These are phyloP conservation scores for Xyliphius kryptos DNA, from an alignment of 2,113 vertebrate species.

Conservation along the genomic window DNA sequence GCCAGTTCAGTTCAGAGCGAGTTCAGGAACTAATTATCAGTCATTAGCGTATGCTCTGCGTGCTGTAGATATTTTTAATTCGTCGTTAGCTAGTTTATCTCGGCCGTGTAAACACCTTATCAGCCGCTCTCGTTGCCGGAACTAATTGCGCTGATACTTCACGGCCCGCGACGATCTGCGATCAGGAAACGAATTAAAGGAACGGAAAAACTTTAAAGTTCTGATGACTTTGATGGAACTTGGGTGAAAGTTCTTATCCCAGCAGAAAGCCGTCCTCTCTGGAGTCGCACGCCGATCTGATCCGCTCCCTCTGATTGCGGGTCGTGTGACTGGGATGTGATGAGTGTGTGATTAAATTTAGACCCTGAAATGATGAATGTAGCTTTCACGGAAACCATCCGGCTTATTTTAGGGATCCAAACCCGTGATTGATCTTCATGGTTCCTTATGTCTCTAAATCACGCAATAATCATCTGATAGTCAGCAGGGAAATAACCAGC, in stretches of 20 bases:
- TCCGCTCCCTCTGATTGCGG: conserved; percentile 12
- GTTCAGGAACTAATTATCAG: conserved; percentile 3
- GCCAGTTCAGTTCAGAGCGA: background rate
- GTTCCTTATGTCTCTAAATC: conserved; percentile 40
- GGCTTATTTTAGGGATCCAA: conserved; percentile 3
- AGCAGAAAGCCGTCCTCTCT: background rate
- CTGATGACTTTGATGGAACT: conserved; percentile 21
- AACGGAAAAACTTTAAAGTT: background rate
- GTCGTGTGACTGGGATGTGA: conserved; percentile 25
- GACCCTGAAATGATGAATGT: conserved; percentile 7
- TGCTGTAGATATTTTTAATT: background rate
- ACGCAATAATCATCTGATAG: conserved; percentile 44
- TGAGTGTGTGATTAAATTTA: conserved; percentile 10
- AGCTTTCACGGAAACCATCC: background rate
- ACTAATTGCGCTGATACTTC: conserved; percentile 35
- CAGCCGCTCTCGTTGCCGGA: conserved; percentile 22
- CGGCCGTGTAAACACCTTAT: conserved; percentile 31
- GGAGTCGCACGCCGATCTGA: conserved; percentile 10
- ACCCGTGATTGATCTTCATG: conserved; percentile 63
- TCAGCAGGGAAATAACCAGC: conserved; percentile 32
- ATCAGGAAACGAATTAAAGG: conserved; percentile 15
- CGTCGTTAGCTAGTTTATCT: conserved; percentile 20
- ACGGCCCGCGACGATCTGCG: background rate
- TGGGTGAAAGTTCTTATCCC: background rate
- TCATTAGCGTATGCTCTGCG: background rate